Percentiles rank a stretch among this genome's conserved stretches.
These are phyloP conservation scores for Diabrotica undecimpunctata DNA, from an alignment of 1,140 invertebrate genomes.

Conservation along the genomic window DNA sequence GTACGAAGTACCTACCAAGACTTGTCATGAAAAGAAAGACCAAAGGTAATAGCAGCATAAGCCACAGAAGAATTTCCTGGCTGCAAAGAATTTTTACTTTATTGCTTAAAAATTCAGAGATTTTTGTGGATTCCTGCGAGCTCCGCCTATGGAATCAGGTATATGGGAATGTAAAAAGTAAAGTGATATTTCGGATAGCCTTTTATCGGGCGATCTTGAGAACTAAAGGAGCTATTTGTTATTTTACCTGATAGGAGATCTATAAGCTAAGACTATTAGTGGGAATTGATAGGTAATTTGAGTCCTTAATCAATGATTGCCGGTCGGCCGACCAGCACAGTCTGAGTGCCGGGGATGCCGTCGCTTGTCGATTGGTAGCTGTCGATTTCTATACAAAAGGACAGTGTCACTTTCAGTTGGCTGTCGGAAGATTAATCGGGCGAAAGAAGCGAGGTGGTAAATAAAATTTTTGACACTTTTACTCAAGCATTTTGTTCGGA, in stretches of 20 bases:
- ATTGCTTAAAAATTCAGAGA: no score
- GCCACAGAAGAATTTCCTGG: no score
- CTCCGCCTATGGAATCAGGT: conserved; percentile 10
- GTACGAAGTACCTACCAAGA: no score
- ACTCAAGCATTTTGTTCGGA: no score
- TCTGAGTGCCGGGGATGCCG: background rate
- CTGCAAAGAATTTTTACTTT: no score
- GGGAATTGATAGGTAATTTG: conserved; percentile 36
- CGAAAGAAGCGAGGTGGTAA: background rate
- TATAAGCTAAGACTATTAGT: conserved; percentile 30
- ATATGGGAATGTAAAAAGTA: conserved; percentile 21
- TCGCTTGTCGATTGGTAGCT: background rate
- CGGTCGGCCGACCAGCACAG: background rate
- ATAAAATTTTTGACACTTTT: background rate
- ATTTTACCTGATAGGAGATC: conserved; percentile 33
- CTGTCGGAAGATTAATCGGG: background rate
- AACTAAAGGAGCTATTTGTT: conserved; percentile 37
- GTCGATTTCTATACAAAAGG: conserved; percentile 10
- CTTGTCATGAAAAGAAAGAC: no score
- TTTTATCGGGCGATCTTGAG: conserved; percentile 34
- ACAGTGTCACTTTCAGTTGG: conserved; percentile 13
- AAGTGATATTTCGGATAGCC: conserved; percentile 33
- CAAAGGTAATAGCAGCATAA: no score
- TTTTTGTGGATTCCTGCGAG: no score
- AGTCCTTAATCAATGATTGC: conserved; percentile 28